A percentile compares a stretch with the other conserved stretches of the same genome.
These are phyloP conservation scores for Dastarcus helophoroides DNA, from an alignment of 2,888 invertebrate species.

Conservation along the genomic window DNA sequence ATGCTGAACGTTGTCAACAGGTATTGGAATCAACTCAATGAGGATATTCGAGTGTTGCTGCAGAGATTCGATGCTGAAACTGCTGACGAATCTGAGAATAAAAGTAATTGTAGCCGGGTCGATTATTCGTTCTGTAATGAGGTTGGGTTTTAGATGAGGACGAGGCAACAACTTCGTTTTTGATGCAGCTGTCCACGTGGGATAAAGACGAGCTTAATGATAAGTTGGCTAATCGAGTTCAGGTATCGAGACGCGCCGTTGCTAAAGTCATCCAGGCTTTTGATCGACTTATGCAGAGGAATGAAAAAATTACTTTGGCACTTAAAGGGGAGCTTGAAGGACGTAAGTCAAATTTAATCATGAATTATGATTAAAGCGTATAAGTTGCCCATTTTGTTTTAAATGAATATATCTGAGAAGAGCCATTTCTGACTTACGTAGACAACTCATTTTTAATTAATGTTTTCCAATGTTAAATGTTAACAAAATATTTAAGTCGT, in stretches of 20 bases:
- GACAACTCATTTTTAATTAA: too few species aligned
- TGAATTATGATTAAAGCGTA: neutral
- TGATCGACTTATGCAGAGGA: constrained; percentile 88
- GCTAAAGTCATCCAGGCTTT: constrained; percentile 95
- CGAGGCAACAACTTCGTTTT: constrained; percentile 91
- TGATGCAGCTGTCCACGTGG: constrained; percentile 93
- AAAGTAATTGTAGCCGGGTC: constrained; percentile 49
- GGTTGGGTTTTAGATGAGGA: constrained; percentile 64
- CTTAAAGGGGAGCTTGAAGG: constrained; percentile 73
- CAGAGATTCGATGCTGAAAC: constrained; percentile 97
- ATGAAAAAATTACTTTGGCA: constrained; percentile 84
- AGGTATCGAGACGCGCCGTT: constrained; percentile 92
- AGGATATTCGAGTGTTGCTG: constrained; percentile 86
- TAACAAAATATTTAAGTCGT: too few species aligned
- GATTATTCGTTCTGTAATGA: constrained; percentile 4
- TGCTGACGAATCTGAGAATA: constrained; percentile 89
- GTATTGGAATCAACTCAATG: constrained; percentile 94
- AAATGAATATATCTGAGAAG: too few species aligned
- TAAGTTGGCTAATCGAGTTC: constrained; percentile 88
- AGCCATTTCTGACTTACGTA: too few species aligned
- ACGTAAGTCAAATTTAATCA: constrained; percentile 35
- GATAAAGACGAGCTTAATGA: constrained; percentile 96
- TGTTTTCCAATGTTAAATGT: too few species aligned
- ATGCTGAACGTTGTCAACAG: constrained; percentile 95
- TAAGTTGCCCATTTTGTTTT: neutral